phyloP scores from a whole-genome alignment of 1,140 invertebrate species.

The Onthophagus taurus region DNA sequence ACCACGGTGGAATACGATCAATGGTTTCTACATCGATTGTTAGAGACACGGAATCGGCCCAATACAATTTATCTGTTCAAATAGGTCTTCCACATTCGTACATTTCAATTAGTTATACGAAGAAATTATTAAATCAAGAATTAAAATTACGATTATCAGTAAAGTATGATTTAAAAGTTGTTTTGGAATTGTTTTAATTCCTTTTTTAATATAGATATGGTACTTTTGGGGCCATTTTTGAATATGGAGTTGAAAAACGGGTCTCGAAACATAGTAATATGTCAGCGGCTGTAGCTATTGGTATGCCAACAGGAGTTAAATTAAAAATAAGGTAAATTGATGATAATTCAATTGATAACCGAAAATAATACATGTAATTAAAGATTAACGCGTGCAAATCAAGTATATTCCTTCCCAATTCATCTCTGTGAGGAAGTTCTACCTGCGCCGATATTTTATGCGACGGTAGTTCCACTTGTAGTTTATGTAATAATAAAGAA shows the following conservation, averaged over 20 bases:
- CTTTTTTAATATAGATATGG: constrained; percentile 54
- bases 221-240: constrained; percentile 74
- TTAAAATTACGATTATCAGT: constrained; percentile 63
- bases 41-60: constrained; percentile 51
- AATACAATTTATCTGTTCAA: constrained; percentile 58
- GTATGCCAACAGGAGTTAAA: constrained; percentile 76
- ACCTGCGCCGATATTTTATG: constrained; percentile 86
- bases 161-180: no score
- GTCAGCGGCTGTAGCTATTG: constrained; percentile 72
- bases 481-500: constrained; percentile 75
- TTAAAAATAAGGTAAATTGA: constrained; percentile 73
- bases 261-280: constrained; percentile 84
- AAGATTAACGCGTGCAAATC: constrained; percentile 78
- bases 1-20: constrained; percentile 61
- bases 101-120: constrained; percentile 62
- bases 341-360: no score
- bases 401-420: constrained; percentile 83
- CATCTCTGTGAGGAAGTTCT: constrained; percentile 83
- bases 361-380: no score
- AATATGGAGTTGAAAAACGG: constrained; percentile 89
- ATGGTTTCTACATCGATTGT: constrained; percentile 71
- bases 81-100: constrained; percentile 76
- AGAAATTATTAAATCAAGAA: constrained; percentile 68
- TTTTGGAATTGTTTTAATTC: constrained; percentile 17
- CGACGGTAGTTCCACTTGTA: constrained; percentile 75